A percentile compares a stretch with the other conserved stretches of the same genome.
Conservation (phyloP, 2,797 vertebrate species). For the Helicolenus hilgendorfi region DNA sequence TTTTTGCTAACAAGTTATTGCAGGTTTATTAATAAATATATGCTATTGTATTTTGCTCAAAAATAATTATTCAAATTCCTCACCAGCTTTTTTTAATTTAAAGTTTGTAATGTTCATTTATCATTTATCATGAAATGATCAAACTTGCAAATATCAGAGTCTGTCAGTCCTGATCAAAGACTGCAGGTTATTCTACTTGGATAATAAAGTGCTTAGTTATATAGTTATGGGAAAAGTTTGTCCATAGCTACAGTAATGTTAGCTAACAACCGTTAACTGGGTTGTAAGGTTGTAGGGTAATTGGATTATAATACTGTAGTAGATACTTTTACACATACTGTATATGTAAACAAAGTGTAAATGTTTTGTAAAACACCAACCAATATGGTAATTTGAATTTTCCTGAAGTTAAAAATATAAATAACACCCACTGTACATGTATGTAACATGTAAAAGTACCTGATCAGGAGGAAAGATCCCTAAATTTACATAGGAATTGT, state of each 20-base stretch:
- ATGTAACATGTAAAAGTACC: background rate
- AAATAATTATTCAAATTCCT: background rate
- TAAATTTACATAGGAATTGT: background rate
- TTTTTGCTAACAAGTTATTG: background rate
- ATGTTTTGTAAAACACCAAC: background rate
- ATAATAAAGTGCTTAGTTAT: no score
- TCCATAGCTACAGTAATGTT: no score
- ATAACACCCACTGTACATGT: background rate
- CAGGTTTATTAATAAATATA: background rate
- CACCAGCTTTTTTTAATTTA: background rate
- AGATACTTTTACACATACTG: background rate
- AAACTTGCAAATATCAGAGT: no score
- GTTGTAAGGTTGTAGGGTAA: background rate
- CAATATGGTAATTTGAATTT: background rate
- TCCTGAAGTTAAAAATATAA: background rate
- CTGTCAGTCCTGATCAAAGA: no score
- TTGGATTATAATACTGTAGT: background rate
- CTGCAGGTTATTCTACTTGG: no score
- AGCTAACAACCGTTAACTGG: no score
- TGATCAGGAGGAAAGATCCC: background rate
- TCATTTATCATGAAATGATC: no score
- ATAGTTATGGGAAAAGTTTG: no score
- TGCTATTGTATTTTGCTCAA: background rate
- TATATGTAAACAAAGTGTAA: background rate
- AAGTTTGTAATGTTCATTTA: no score